Conservation (phyloP, 2,888 invertebrate species). For the Calameuta filiformis region DNA sequence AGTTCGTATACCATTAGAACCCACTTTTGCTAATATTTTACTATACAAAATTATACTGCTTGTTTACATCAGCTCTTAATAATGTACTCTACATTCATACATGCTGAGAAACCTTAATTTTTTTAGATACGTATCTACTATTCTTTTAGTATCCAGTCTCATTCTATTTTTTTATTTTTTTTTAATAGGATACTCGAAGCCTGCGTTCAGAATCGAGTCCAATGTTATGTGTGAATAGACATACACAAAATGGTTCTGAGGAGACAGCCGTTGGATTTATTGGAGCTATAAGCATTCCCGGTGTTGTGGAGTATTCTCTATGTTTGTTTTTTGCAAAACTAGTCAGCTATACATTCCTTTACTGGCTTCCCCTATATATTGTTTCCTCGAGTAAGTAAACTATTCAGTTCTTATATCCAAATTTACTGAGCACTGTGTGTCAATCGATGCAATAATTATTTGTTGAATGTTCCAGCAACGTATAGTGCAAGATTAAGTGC, state of each 20-base stretch:
- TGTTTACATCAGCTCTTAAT: not conserved
- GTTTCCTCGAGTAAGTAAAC: conserved; percentile 80
- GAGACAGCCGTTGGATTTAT: conserved; percentile 79
- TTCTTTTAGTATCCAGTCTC: not conserved
- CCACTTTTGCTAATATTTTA: not conserved
- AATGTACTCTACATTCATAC: not conserved
- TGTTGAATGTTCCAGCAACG: conserved; percentile 68
- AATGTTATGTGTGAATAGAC: conserved; percentile 55
- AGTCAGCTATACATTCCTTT: conserved; percentile 96
- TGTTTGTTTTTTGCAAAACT: conserved; percentile 96
- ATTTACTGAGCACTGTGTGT: not conserved
- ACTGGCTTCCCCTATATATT: conserved; percentile 95
- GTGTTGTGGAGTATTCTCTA: conserved; percentile 92
- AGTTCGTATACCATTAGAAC: not conserved
- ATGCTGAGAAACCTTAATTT: not conserved
- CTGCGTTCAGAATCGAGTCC: conserved; percentile 60
- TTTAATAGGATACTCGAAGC: conserved; percentile 40
- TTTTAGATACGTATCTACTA: not conserved
- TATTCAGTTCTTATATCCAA: conserved; percentile 2
- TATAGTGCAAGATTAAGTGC: conserved; percentile 78
- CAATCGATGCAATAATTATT: not conserved
- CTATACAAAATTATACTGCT: not conserved
- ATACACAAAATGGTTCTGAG: conserved; percentile 31
- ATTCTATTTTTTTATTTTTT: not conserved
- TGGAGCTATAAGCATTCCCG: conserved; percentile 87